Evolutionary conservation across 2,888 invertebrate genomes (phyloP).

Genomic region (Belgica antarctica): DNA sequence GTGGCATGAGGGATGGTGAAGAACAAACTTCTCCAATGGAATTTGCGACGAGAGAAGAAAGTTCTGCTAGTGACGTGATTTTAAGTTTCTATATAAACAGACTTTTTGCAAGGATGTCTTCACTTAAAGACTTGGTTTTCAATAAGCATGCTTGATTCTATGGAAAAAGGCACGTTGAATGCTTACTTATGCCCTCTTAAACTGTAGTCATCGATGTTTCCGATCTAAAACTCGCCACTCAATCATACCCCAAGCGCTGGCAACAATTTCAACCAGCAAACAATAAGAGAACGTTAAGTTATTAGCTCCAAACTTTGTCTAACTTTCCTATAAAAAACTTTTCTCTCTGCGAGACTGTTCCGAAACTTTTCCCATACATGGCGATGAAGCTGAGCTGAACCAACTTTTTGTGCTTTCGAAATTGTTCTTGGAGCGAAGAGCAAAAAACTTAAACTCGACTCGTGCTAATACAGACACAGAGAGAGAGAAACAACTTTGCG

Average conservation of each 20-base stretch:
- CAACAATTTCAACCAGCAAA: not conserved
- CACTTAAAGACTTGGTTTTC: no score
- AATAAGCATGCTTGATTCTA: no score
- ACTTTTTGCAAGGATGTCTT: no score
- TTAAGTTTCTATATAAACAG: no score
- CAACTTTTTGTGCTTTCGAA: no score
- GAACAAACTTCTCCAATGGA: no score
- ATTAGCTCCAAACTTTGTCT: constrained; percentile 11
- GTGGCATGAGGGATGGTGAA: no score
- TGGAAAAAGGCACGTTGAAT: no score
- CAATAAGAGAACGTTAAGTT: constrained; percentile 5
- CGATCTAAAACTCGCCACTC: not conserved
- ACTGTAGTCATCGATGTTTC: no score
- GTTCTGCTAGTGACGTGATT: no score
- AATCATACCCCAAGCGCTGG: not conserved
- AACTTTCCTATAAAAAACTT: not conserved
- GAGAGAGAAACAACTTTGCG: not conserved
- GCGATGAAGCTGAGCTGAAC: not conserved
- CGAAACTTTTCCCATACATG: constrained; percentile 29
- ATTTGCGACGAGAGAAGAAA: no score
- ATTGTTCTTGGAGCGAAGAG: constrained; percentile 5
- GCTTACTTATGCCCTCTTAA: no score
- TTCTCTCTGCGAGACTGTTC: not conserved
- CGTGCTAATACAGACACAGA: constrained; percentile 21
- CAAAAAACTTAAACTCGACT: constrained; percentile 18